Base-by-base conservation (phyloP, 1,140 invertebrate genomes). In the Bombyx mori region DNA sequence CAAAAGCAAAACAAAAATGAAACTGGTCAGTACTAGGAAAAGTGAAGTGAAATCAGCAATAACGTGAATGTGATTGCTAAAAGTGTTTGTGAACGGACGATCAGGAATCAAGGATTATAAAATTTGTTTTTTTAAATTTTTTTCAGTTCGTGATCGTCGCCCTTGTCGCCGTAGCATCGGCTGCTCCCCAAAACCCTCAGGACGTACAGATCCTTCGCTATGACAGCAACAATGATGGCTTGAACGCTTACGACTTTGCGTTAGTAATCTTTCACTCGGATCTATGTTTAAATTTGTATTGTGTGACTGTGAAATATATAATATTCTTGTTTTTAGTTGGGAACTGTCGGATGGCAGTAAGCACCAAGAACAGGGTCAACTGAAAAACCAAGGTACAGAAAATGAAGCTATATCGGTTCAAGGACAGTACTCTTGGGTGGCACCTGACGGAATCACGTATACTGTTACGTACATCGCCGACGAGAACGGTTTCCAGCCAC, bases 401-500 rank as follows among this genome's bases (percentile, higher is more conserved):
- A 83, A 89, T 49, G 88, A 88, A 54, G 73, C 63, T 1, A 63
- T 88, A 12, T 72, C 78, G 18, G 88, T 89, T 6, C 80, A 79
- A 57, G 91, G 91, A 56, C 75, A 78, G 10, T 92, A 90, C 69
- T 63, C 78, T 18, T 92, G 89, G 84, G 76, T 90, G 1, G 90
- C 87, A 9, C 86, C 89, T 45, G 90, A 91, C 63, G 91, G 91
- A 6, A 80, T 90, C 6, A 78, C 72, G 0, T 90, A 91, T 65
- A 86, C 79, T 1, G 82, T 96, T 8, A 90, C 89, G 4, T 96
- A 95, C 76, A 89, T 91, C 26, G 94, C 94, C 52, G 94, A 95
- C 69, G 93, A 94, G 63, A 93, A 93, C 62, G 93, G 93, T 42
- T 94, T 92, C 86, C 89, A 90, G 56, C 90, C 92, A 2, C 68